Base-by-base conservation (phyloP, 2,888 invertebrate genomes). In the Hypsopygia costalis region DNA sequence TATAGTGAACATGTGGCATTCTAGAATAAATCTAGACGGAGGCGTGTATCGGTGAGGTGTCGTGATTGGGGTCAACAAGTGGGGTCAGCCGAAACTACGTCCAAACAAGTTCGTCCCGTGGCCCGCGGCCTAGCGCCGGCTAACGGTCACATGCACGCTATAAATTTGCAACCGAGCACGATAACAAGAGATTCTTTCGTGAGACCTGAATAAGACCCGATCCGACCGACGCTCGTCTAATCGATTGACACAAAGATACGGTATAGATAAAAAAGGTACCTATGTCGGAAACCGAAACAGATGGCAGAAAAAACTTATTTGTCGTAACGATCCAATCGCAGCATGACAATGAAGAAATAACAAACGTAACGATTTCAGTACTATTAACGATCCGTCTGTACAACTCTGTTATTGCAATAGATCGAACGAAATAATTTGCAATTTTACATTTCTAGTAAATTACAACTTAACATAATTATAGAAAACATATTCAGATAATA, bases 61-160 rank as follows among this genome's bases (percentile, higher is more conserved):
- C 36, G 40, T 37, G 43, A 41, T 41, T 34, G 40, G 41, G 60
- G 62, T 54, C 58, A 51, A 40, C 49, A 40, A 48, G 55, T 49
- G 63, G 63, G 71, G 70, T 64, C 72, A 62, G 55, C 57, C 63
- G 51, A 60, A 63, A 60, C 56, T 49, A 45, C 51, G 55, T 43
- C 55, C 52, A 50, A 60, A 55, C 58, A 59, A 52, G 55, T 51
- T 54, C 52, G 46, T 40, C 8, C 46, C 34, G 38, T 33, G 43
- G 40, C 44, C 50, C 43, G 49, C 47, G 9, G 11, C 1, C 35
- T 6, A 22, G 8, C 30, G 11, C 6, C n/a, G 20, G 4, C 9
- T 30, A 30, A 30, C 36, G 30, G 36, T 30, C 36, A 8, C 11
- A 7, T 5, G 11, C 11, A 4, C 6, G 11, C 35, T 6, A 27